Conservation (phyloP, 1,140 invertebrate genomes). For the Zeugodacus cucurbitae region DNA sequence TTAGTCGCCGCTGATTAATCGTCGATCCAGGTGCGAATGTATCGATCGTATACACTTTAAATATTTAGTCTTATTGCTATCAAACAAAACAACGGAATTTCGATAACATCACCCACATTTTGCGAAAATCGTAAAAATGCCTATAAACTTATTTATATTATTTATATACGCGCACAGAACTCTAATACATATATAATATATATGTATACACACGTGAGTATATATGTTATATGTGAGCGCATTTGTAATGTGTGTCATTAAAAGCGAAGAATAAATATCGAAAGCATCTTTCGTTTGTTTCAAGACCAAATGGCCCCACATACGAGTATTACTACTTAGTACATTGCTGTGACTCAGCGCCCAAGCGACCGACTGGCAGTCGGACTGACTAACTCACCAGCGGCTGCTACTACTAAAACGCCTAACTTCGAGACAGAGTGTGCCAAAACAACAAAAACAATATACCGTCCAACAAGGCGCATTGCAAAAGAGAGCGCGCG, state of each 20-base stretch:
- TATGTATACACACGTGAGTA: background rate
- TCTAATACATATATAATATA: no score
- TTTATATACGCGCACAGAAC: background rate
- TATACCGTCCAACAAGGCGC: background rate
- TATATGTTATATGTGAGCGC: background rate
- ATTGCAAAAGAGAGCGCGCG: background rate
- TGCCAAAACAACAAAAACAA: background rate
- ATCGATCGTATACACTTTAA: no score
- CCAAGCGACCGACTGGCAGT: background rate
- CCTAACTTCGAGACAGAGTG: background rate
- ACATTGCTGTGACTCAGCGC: background rate
- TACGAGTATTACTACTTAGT: background rate
- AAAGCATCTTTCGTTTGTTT: background rate
- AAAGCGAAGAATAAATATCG: background rate
- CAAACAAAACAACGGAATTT: background rate
- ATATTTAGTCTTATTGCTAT: background rate
- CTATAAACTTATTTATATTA: background rate
- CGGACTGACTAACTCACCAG: background rate
- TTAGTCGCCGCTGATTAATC: no score
- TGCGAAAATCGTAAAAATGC: background rate
- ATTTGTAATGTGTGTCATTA: constrained; percentile 7
- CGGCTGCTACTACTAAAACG: background rate
- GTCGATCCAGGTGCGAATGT: no score
- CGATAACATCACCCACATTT: background rate
- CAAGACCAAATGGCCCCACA: constrained; percentile 17